A percentile compares a stretch with the other conserved stretches of the same genome.
Evolutionary conservation across 2,113 vertebrate species (phyloP).

Genomic region (Platichthys stellatus): DNA sequence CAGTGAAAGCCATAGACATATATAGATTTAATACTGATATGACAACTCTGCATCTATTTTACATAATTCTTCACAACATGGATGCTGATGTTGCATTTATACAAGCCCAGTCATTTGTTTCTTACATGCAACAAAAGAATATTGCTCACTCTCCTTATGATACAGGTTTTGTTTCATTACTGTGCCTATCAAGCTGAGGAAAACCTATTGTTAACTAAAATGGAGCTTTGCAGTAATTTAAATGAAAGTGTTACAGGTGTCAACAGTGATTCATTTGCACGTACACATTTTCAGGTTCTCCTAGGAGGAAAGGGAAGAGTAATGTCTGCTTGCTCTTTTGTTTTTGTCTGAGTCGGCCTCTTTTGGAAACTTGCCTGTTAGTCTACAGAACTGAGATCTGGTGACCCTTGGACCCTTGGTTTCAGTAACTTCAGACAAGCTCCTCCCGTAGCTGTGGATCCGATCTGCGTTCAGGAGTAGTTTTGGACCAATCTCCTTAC

Average conservation of each 20-base stretch:
- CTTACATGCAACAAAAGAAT: not conserved
- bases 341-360: too few species aligned
- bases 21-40: too few species aligned
- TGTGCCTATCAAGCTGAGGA: not conserved
- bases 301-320: not conserved
- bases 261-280: not conserved
- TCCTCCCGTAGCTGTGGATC: too few species aligned
- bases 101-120: not conserved
- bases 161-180: not conserved
- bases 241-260: not conserved
- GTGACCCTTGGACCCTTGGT: not conserved
- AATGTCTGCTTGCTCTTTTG: not conserved
- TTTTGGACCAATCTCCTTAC: too few species aligned
- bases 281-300: not conserved
- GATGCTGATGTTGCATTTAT: not conserved
- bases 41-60: not conserved
- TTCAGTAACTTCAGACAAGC: too few species aligned
- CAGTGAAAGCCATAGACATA: not conserved
- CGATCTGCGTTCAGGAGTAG: too few species aligned
- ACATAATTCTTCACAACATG: not conserved
- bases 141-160: not conserved
- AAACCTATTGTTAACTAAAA: not conserved
- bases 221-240: not conserved
- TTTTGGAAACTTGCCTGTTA: too few species aligned
- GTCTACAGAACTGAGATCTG: too few species aligned